These are phyloP conservation scores for Merodon equestris DNA, from an alignment of 2,888 invertebrate genomes.

Conservation along the genomic window DNA sequence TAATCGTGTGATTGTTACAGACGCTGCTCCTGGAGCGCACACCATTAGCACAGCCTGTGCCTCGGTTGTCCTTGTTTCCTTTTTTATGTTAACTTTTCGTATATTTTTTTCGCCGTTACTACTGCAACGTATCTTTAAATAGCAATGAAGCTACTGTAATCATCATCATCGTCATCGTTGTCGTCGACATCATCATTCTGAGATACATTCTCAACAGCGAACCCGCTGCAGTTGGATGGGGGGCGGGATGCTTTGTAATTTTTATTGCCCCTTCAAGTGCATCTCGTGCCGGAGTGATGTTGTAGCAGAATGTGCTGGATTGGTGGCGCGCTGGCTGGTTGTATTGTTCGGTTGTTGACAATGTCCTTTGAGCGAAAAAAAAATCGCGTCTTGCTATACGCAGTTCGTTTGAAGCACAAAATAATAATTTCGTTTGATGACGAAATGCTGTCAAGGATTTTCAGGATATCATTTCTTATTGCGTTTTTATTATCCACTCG, in stretches of 20 bases:
- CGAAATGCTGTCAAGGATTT: conserved; percentile 41
- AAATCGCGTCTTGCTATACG: conserved; percentile 5
- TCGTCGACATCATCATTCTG: too few species aligned
- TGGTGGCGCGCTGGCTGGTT: neutral
- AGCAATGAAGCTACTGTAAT: conserved; percentile 26
- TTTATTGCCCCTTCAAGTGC: conserved; percentile 53
- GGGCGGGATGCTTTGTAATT: conserved; percentile 28
- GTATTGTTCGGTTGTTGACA: conserved; percentile 16
- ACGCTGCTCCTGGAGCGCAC: conserved; percentile 44
- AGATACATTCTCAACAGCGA: neutral
- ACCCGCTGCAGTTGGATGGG: conserved; percentile 4
- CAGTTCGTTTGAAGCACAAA: conserved; percentile 35
- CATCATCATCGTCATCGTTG: conserved; percentile 19
- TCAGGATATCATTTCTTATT: conserved; percentile 24
- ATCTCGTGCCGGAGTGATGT: conserved; percentile 21
- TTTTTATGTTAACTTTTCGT: conserved; percentile 17
- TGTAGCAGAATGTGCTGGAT: too few species aligned
- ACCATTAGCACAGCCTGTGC: conserved; percentile 50
- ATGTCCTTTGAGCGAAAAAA: conserved; percentile 33
- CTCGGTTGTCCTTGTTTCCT: neutral
- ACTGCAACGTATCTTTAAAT: conserved; percentile 25
- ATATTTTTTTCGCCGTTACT: neutral
- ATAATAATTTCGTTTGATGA: conserved; percentile 63
- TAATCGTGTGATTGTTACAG: conserved; percentile 57
- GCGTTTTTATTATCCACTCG: conserved; percentile 33